These are phyloP conservation scores for Rafetus swinhoei DNA, from an alignment of 2,113 vertebrate species.

Conservation along the genomic window DNA sequence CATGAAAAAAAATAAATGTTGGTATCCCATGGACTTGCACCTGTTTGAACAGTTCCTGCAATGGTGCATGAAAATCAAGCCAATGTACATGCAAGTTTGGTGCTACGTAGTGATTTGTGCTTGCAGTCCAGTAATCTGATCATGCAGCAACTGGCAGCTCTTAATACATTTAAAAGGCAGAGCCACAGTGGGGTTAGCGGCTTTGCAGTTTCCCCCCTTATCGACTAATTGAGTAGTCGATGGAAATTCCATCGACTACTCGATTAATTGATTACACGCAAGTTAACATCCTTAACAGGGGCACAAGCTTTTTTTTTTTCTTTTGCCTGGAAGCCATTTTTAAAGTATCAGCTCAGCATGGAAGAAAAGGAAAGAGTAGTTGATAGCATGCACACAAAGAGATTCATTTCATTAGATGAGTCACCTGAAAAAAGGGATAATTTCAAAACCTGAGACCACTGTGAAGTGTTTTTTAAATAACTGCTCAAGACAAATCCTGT, in stretches of 20 bases:
- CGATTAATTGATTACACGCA: too few species aligned
- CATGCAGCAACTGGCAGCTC: background rate
- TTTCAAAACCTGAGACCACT: background rate
- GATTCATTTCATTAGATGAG: background rate
- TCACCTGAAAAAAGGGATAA: background rate
- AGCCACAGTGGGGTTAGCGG: too few species aligned
- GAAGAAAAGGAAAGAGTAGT: background rate
- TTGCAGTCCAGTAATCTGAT: background rate
- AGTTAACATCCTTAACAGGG: background rate
- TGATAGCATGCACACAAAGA: rapidly evolving
- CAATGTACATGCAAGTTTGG: rapidly evolving
- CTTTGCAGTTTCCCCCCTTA: too few species aligned
- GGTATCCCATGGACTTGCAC: background rate
- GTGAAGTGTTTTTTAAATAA: background rate
- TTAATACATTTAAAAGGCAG: too few species aligned
- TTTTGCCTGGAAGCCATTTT: background rate
- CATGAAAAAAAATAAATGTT: background rate
- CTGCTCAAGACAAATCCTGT: background rate
- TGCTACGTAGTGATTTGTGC: too few species aligned
- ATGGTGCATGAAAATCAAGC: background rate
- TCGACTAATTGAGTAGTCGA: too few species aligned
- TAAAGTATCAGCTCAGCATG: rapidly evolving
- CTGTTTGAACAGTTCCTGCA: too few species aligned
- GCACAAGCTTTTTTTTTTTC: background rate
- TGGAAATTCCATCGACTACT: too few species aligned